Evolutionary conservation across 2,888 invertebrate genomes (phyloP).

Genomic region (Epirrhoe tristata): DNA sequence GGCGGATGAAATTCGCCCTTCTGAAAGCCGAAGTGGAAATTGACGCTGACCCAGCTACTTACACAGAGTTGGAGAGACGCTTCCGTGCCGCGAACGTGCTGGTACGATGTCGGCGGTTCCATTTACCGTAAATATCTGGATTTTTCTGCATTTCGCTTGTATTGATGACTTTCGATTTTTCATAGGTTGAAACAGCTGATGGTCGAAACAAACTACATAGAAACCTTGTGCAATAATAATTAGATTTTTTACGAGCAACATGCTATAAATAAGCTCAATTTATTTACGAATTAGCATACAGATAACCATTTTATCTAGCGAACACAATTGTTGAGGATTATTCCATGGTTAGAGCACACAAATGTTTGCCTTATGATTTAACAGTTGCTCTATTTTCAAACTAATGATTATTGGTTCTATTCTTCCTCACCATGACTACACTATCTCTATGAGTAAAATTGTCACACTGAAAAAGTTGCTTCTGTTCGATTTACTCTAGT

Average conservation of each 20-base stretch:
- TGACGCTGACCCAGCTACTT: conserved; percentile 74
- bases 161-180: conserved; percentile 17
- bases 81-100: conserved; percentile 72
- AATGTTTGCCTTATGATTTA: too few relatives aligned
- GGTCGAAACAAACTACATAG: background rate
- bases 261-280: too few relatives aligned
- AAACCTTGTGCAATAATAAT: too few relatives aligned
- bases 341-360: too few relatives aligned
- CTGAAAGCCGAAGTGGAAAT: conserved; percentile 78
- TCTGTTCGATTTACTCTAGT: too few relatives aligned
- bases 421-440: too few relatives aligned
- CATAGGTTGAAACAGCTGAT: background rate
- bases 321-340: too few relatives aligned
- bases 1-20: conserved; percentile 79
- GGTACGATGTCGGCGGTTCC: conserved; percentile 64
- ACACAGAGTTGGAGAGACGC: conserved; percentile 69
- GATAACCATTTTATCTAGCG: too few relatives aligned
- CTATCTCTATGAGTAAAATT: too few relatives aligned
- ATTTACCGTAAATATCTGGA: conserved; percentile 71
- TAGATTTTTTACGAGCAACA: background rate
- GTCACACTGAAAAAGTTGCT: too few relatives aligned
- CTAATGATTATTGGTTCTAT: too few relatives aligned
- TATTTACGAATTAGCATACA: background rate
- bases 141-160: conserved; percentile 41
- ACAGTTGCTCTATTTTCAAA: too few relatives aligned